phyloP scores from a whole-genome alignment of 2,888 invertebrate genomes.

The Tholera decimalis region DNA sequence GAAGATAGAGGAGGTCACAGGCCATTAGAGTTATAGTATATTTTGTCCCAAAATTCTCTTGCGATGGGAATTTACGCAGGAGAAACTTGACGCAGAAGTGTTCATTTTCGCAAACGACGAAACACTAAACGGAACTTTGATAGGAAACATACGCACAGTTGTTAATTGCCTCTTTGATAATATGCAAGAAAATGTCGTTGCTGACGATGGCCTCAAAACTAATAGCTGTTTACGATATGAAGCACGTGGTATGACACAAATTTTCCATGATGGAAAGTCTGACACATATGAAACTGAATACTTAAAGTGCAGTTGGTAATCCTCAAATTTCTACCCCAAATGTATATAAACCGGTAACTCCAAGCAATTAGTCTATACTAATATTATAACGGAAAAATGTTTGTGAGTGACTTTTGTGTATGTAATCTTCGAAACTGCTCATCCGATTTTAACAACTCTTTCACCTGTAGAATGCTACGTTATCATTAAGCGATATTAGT shows the following conservation, averaged over 20 bases:
- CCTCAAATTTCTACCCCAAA: conserved; percentile 22
- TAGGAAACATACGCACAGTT: conserved; percentile 32
- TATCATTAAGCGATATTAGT: no score
- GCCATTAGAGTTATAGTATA: no score
- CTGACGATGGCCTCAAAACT: conserved; percentile 72
- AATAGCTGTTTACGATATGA: conserved; percentile 69
- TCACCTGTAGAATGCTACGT: no score
- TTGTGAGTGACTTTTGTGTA: no score
- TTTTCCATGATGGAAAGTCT: conserved; percentile 69
- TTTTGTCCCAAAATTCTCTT: no score
- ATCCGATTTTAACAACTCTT: no score
- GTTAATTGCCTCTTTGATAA: conserved; percentile 64
- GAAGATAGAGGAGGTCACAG: no score
- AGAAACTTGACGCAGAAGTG: conserved; percentile 8
- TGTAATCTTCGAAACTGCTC: no score
- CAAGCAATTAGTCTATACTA: no score
- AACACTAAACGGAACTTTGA: conserved; percentile 52
- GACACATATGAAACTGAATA: conserved; percentile 18
- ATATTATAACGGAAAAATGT: no score
- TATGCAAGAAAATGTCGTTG: conserved; percentile 64
- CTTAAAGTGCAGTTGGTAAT: conserved; percentile 23
- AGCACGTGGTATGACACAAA: conserved; percentile 68
- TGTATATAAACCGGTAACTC: conserved; percentile 50
- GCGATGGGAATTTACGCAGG: no score
- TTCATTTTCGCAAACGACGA: conserved; percentile 19